Evolutionary conservation across 2,797 vertebrate species (phyloP).

Genomic region (Hoplostethus mediterraneus): DNA sequence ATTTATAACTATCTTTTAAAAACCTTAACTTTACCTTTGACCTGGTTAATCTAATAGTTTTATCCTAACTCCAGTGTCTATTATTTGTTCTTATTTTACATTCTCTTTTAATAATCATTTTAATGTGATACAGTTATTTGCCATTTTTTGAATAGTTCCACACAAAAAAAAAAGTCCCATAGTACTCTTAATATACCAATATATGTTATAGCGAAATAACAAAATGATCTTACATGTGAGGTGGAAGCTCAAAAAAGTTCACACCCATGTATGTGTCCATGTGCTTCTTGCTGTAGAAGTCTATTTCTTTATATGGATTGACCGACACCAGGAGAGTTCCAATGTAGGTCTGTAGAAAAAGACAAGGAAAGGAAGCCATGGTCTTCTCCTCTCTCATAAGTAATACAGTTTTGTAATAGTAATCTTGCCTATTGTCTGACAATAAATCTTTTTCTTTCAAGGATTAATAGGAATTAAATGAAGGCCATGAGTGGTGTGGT

Average conservation of each 20-base stretch:
- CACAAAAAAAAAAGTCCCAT: too few relatives aligned
- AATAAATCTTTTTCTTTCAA: not conserved
- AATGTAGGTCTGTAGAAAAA: conserved; percentile 90
- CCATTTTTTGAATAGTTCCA: too few relatives aligned
- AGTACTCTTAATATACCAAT: not conserved
- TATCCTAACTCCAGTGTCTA: too few relatives aligned
- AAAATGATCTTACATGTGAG: conserved; percentile 90
- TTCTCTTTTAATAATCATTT: too few relatives aligned
- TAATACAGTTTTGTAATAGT: too few relatives aligned
- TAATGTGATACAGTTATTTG: too few relatives aligned
- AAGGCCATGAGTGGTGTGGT: not conserved
- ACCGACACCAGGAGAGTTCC: conserved; percentile 95
- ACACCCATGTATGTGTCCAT: conserved; percentile 96
- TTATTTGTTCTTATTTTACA: too few relatives aligned
- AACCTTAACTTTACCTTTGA: too few relatives aligned
- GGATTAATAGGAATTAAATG: conserved; percentile 15
- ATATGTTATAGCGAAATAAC: not conserved
- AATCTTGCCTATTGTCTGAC: conserved; percentile 14
- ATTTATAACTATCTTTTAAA: too few relatives aligned
- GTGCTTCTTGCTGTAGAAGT: conserved; percentile 91
- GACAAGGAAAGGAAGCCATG: conserved; percentile 40
- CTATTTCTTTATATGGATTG: conserved; percentile 95
- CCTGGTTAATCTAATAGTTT: too few relatives aligned
- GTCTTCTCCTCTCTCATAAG: conserved; percentile 6
- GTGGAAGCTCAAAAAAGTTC: conserved; percentile 96